phyloP scores from a whole-genome alignment of 2,888 invertebrate genomes.

The Enoplolaimus lenunculus region DNA sequence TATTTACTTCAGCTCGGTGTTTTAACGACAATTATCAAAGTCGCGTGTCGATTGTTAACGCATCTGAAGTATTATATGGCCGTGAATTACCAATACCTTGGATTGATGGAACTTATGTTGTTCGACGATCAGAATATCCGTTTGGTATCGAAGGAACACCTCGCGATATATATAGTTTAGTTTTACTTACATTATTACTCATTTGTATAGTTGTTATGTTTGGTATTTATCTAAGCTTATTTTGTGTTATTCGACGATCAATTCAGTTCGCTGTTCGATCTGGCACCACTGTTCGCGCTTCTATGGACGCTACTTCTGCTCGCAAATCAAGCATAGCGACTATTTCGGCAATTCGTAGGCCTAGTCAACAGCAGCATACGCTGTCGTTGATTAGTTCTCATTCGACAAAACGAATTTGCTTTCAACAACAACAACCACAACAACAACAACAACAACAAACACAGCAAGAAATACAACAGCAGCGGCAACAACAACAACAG shows the following conservation, averaged over 20 bases:
- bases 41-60: neutral
- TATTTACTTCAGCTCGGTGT: slow-evolving; percentile 1
- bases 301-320: too few species aligned
- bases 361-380: too few species aligned
- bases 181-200: slow-evolving; percentile 9
- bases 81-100: neutral
- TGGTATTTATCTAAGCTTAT: slow-evolving; percentile 16
- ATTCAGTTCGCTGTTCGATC: neutral
- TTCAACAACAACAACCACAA: too few species aligned
- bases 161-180: slow-evolving; percentile 17
- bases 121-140: neutral
- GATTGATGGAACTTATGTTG: neutral
- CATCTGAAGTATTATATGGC: too few species aligned
- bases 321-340: too few species aligned
- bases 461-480: too few species aligned
- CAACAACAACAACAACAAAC: too few species aligned
- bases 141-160: too few species aligned
- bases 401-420: too few species aligned
- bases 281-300: neutral
- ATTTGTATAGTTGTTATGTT: slow-evolving; percentile 15
- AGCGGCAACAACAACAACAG: too few species aligned
- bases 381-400: too few species aligned
- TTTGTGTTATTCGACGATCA: neutral
- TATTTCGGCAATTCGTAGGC: too few species aligned
- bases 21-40: neutral